A percentile compares a stretch with the other conserved stretches of the same genome.
These are phyloP conservation scores for Anagrus nilaparvatae DNA, from an alignment of 1,140 invertebrate species.

Conservation along the genomic window DNA sequence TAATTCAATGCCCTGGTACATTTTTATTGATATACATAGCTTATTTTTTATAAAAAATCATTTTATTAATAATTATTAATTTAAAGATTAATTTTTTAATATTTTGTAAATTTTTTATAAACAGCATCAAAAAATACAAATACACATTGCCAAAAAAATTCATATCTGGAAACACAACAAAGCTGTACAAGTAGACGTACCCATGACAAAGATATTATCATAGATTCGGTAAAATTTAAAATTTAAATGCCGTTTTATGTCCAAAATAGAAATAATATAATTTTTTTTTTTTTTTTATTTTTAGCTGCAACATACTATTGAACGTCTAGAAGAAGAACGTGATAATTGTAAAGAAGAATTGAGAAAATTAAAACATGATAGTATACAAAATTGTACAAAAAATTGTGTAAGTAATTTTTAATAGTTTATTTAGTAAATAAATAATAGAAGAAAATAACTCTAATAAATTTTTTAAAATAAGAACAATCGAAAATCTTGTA, in stretches of 20 bases:
- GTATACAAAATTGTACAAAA: too few species aligned
- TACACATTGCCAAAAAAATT: too few species aligned
- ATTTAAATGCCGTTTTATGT: conserved; percentile 2
- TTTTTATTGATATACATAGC: too few species aligned
- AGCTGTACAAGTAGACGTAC: conserved; percentile 4
- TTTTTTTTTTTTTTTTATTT: conserved; percentile 11
- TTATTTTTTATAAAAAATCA: too few species aligned
- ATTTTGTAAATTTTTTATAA: too few species aligned
- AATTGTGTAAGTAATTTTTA: too few species aligned
- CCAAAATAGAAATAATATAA: conserved; percentile 1
- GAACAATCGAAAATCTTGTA: conserved; percentile 39
- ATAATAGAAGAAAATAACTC: too few species aligned
- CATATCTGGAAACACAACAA: background rate
- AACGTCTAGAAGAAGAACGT: conserved; percentile 37
- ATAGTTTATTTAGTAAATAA: too few species aligned
- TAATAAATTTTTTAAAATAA: conserved; percentile 36
- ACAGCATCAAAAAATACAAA: conserved; percentile 10
- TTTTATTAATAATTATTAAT: too few species aligned
- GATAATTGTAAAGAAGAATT: conserved; percentile 45
- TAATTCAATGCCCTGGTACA: too few species aligned
- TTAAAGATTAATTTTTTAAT: too few species aligned
- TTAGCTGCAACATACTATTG: conserved; percentile 29
- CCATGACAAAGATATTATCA: conserved; percentile 11
- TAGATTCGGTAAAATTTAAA: conserved; percentile 10
- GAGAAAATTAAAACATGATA: conserved; percentile 35